Evolutionary conservation across 2,888 invertebrate species (phyloP), one percentile per base, ranked within the genome.

Genomic region (Girardia tigrina): DNA sequence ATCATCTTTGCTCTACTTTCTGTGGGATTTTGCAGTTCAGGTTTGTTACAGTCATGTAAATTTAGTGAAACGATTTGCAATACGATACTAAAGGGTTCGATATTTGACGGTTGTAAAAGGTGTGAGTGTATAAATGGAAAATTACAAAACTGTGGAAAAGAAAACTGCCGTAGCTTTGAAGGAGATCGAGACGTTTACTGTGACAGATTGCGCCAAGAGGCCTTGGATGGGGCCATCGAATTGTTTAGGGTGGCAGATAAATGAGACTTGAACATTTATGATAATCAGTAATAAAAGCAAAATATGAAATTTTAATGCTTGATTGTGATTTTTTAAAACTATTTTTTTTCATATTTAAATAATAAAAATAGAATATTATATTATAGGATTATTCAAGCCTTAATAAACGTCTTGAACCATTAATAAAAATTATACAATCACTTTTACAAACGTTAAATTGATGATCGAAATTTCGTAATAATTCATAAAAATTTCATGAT

Each of bases 41-140:
- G 20, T 56, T 8, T 56, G 4, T 23, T 56, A 20, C n/a, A n/a
- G 2, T 23, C 56, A 12, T 56, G 56, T n/a, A 4, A 56, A 56
- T 56, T 56, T n/a, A 56, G 56, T 56, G 56, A 56, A 56, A 56
- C 56, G n/a, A 56, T 56, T 16, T 56, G 56, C n/a, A 56, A 56
- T n/a, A 56, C 56, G 2, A 56, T 56, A 20, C 23, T 56, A 16
- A 56, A 56, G 23, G 56, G 56, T 12, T 56, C 56, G 2, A 23
- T 56, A 6, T 56, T 56, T 16, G 56, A 56, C 23, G 56, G 56
- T 20, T 56, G 56, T 16, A 56, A 56, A 56, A n/a, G 56, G 23
- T 56, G 56, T 56, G 56, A 56, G 4, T 56, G 56, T n/a, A 56
- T 56, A n/a, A 56, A 56, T n/a, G 56, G 56, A 56, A 56, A 56